These are phyloP conservation scores for Beris morrisii DNA, from an alignment of 2,888 invertebrate genomes.

Conservation along the genomic window DNA sequence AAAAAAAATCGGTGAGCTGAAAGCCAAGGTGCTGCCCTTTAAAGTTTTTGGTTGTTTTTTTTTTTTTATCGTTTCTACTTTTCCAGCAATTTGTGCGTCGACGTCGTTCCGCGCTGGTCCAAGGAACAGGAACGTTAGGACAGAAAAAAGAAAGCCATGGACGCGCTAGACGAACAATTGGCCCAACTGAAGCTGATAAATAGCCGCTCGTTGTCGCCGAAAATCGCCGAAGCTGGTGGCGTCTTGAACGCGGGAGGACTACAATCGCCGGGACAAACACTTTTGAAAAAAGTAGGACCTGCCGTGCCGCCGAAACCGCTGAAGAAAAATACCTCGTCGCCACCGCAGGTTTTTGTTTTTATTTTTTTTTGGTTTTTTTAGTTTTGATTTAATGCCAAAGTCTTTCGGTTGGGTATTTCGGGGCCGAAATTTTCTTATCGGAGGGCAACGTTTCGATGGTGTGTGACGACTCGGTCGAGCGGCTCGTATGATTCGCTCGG, in stretches of 20 bases:
- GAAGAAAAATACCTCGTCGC: conserved; percentile 59
- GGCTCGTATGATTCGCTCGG: too few species aligned
- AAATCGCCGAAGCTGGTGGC: conserved; percentile 40
- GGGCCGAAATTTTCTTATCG: too few species aligned
- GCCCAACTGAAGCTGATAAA: conserved; percentile 68
- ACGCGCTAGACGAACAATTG: conserved; percentile 71
- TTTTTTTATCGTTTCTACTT: too few species aligned
- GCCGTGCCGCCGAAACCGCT: conserved; percentile 78
- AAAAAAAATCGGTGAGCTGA: too few species aligned
- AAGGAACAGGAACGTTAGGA: too few species aligned
- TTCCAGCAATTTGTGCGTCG: too few species aligned
- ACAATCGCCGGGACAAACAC: conserved; percentile 36
- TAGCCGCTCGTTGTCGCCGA: conserved; percentile 45
- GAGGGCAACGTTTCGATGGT: too few species aligned
- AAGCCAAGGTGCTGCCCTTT: too few species aligned
- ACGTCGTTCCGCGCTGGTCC: too few species aligned
- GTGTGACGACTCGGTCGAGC: too few species aligned
- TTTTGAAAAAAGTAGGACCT: conserved; percentile 68
- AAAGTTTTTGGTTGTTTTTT: too few species aligned
- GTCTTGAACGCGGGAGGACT: conserved; percentile 42
- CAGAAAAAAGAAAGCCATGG: conserved; percentile 54
- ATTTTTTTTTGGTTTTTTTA: conserved; percentile 15
- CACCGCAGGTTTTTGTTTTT: conserved; percentile 48
- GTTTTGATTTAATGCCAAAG: background rate
- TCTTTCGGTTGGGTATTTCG: too few species aligned